Evolutionary conservation across 2,113 vertebrate species (phyloP).

Genomic region (Dromiciops gliroides): DNA sequence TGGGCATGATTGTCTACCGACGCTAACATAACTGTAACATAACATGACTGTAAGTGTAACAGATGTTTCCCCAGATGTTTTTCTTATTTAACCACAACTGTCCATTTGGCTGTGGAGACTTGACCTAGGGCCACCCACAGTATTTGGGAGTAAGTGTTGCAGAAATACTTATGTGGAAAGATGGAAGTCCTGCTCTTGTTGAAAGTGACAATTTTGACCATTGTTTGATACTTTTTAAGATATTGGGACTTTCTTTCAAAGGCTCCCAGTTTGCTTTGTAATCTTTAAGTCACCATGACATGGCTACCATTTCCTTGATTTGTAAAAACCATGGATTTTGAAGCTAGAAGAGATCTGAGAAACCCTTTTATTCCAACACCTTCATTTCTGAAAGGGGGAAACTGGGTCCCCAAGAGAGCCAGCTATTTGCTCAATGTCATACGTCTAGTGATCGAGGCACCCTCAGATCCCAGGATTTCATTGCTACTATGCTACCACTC

Average conservation of each 20-base stretch:
- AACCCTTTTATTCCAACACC: not conserved
- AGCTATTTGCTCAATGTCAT: not conserved
- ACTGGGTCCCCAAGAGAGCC: not conserved
- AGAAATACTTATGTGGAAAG: conserved; percentile 24
- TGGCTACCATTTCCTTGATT: not conserved
- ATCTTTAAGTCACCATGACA: not conserved
- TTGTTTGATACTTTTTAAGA: not conserved
- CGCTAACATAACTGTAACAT: no score
- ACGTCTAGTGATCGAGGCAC: not conserved
- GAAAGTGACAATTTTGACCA: not conserved
- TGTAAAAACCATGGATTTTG: conserved; percentile 16
- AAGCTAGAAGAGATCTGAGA: not conserved
- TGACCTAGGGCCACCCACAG: conserved; percentile 42
- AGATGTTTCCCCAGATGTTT: conserved; percentile 74
- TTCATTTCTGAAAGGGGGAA: conserved; percentile 8
- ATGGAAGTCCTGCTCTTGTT: not conserved
- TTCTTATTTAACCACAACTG: conserved; percentile 43
- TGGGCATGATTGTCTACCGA: not conserved
- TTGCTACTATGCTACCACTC: not conserved
- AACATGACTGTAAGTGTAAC: conserved; percentile 42
- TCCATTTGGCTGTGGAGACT: conserved; percentile 66
- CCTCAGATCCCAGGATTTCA: not conserved
- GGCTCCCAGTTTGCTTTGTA: conserved; percentile 8
- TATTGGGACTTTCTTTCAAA: conserved; percentile 5
- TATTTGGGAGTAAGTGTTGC: conserved; percentile 23